Conservation (phyloP, 2,797 vertebrate genomes). For the Chrosomus eos region DNA sequence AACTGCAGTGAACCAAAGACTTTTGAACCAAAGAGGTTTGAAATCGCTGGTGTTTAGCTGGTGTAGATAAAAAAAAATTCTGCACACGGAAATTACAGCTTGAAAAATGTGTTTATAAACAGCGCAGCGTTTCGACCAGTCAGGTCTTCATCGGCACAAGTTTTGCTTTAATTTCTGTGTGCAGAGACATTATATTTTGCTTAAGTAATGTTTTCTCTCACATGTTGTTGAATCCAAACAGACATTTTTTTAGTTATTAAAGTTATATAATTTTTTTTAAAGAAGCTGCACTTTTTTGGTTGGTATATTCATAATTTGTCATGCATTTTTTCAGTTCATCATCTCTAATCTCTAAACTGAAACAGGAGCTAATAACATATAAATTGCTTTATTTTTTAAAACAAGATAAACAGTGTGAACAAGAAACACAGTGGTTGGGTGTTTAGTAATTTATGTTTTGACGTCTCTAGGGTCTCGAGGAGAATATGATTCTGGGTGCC, state of each 20-base stretch:
- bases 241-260: background rate
- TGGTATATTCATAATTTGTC: background rate
- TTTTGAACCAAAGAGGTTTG: too few species aligned
- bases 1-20: too few species aligned
- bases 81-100: background rate
- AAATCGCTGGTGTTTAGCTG: too few species aligned
- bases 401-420: background rate
- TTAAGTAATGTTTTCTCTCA: background rate
- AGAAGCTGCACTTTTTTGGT: background rate
- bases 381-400: too few species aligned
- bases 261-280: background rate
- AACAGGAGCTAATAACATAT: background rate
- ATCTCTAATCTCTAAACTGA: background rate
- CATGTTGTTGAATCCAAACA: background rate
- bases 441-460: background rate
- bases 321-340: background rate
- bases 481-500: conserved; percentile 23
- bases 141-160: background rate
- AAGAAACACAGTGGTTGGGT: background rate
- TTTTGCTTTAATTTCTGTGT: background rate
- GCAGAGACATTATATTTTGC: background rate
- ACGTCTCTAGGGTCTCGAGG: background rate
- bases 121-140: background rate
- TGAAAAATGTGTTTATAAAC: background rate
- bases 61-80: background rate